Evolutionary conservation across 2,888 invertebrate species (phyloP).

Genomic region (Tricholauxania praeusta): DNA sequence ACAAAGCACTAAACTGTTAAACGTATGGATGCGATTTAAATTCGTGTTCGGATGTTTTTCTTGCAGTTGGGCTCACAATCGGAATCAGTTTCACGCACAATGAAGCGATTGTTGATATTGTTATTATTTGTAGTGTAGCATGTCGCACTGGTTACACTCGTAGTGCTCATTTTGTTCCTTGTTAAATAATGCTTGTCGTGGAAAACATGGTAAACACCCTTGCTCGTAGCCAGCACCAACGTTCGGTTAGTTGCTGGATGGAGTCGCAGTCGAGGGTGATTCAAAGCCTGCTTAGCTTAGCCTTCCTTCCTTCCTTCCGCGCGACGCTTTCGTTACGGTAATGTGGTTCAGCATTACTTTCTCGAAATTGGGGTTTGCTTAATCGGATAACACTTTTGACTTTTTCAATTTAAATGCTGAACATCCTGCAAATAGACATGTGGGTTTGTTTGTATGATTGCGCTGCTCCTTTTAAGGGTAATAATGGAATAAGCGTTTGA

Average conservation of each 20-base stretch:
- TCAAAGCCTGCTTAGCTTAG: neutral
- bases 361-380: conserved; percentile 5
- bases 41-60: conserved; percentile 8
- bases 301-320: too few relatives aligned
- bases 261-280: conserved; percentile 2
- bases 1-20: conserved; percentile 60
- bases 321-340: neutral
- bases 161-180: neutral
- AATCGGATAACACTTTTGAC: conserved; percentile 29
- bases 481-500: conserved; percentile 65
- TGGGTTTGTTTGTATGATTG: neutral
- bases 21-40: conserved; percentile 54
- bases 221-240: neutral
- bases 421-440: conserved; percentile 14
- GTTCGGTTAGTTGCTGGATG: neutral
- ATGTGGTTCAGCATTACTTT: neutral
- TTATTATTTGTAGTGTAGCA: conserved; percentile 42
- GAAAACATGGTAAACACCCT: conserved; percentile 20
- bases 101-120: conserved; percentile 48
- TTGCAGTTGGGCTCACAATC: conserved; percentile 13
- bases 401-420: conserved; percentile 24
- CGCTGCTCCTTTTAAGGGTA: conserved; percentile 48
- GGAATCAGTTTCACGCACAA: conserved; percentile 36
- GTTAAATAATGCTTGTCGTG: conserved; percentile 26
- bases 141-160: conserved; percentile 10